Conservation (phyloP, 2,113 vertebrate species). For the Sminthopsis crassicaudata region DNA sequence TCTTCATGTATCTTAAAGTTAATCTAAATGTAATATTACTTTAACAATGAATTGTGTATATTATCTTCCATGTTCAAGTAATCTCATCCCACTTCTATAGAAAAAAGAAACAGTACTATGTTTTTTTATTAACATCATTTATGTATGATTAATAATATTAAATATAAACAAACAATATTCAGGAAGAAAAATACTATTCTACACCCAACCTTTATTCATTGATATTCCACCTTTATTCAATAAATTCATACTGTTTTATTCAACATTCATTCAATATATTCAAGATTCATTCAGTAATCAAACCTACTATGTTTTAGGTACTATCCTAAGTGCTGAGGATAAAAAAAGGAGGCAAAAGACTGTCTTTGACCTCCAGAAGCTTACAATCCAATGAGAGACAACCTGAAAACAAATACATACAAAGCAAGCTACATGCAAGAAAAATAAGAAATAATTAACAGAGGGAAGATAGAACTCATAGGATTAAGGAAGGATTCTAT, state of each 20-base stretch:
- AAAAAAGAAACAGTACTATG: neutral
- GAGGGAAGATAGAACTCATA: neutral
- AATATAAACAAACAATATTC: neutral
- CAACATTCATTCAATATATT: neutral
- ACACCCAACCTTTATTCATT: neutral
- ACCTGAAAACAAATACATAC: neutral
- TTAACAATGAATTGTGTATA: neutral
- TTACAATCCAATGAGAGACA: neutral
- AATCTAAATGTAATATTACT: neutral
- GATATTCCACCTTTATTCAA: neutral
- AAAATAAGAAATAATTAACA: neutral
- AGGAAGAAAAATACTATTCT: neutral
- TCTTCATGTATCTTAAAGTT: neutral
- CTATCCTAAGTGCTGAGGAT: neutral
- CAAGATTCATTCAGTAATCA: neutral
- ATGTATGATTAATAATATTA: neutral
- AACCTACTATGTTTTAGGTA: neutral
- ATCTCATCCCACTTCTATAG: neutral
- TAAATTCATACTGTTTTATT: neutral
- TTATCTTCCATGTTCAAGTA: neutral
- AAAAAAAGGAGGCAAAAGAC: neutral
- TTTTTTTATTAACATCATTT: slow-evolving; percentile 19
- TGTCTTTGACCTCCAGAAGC: neutral
- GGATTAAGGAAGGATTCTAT: neutral
- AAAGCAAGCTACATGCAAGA: neutral